Conservation (phyloP, 2,113 vertebrate genomes). For the Willisornis vidua region DNA sequence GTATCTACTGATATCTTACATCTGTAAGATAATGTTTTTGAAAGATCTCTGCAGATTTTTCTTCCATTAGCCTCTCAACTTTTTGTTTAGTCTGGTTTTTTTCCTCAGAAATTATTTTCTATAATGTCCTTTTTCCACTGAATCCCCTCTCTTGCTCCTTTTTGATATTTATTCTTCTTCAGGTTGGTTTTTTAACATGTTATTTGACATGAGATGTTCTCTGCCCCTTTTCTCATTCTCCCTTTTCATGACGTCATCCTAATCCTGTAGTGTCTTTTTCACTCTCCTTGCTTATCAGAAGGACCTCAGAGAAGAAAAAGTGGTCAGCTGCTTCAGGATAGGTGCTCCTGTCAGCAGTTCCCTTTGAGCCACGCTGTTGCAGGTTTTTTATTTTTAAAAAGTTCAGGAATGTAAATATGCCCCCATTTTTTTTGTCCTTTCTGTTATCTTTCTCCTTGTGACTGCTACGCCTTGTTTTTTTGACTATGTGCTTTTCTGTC, state of each 20-base stretch:
- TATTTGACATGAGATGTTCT: background rate
- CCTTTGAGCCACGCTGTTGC: background rate
- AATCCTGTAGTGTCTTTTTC: background rate
- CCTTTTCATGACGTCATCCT: background rate
- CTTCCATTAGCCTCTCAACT: background rate
- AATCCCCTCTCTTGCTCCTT: background rate
- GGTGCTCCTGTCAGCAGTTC: background rate
- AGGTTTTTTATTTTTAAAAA: background rate
- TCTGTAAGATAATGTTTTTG: background rate
- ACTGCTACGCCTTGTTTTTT: background rate
- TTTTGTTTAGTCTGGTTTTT: background rate
- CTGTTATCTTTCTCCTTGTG: background rate
- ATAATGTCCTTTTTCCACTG: background rate
- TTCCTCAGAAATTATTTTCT: background rate
- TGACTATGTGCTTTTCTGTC: background rate
- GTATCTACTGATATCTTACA: background rate
- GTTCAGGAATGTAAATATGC: background rate
- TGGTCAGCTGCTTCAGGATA: background rate
- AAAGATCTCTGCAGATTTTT: background rate
- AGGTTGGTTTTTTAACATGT: background rate
- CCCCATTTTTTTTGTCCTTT: background rate
- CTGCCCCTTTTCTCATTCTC: background rate
- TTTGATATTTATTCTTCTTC: background rate
- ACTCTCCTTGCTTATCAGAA: background rate
- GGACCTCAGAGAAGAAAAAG: background rate